Conservation (phyloP, 2,888 invertebrate genomes). For the Volucella inflata region DNA sequence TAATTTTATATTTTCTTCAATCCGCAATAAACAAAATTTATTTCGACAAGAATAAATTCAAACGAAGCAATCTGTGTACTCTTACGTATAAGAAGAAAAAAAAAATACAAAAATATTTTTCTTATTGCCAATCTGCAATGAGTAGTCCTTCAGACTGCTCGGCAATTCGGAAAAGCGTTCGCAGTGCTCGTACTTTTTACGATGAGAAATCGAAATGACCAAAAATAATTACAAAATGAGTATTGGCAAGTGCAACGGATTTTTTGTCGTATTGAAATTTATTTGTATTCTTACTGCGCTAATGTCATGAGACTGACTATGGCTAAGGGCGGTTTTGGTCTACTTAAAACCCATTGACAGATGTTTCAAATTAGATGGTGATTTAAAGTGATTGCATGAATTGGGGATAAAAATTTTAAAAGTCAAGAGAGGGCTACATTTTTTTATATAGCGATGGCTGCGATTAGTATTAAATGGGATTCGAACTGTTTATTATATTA, state of each 20-base stretch:
- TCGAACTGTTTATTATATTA: too few relatives aligned
- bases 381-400: too few relatives aligned
- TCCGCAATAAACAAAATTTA: not conserved
- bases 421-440: too few relatives aligned
- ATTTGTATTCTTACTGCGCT: constrained; percentile 11
- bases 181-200: constrained; percentile 11
- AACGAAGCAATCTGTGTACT: too few relatives aligned
- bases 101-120: constrained; percentile 1
- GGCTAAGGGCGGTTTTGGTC: constrained; percentile 17
- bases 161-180: constrained; percentile 41
- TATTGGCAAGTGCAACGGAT: constrained; percentile 64
- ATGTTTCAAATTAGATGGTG: too few relatives aligned
- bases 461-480: too few relatives aligned
- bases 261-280: constrained; percentile 18
- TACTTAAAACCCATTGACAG: not conserved
- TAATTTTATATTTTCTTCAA: not conserved
- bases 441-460: too few relatives aligned
- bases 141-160: constrained; percentile 60
- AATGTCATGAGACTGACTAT: constrained; percentile 40
- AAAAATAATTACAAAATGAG: constrained; percentile 70
- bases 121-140: constrained; percentile 44
- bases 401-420: too few relatives aligned
- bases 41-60: too few relatives aligned
- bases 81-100: not conserved
- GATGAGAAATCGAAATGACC: constrained; percentile 31